These are phyloP conservation scores for Puntigrus tetrazona DNA, from an alignment of 2,113 vertebrate genomes.

Conservation along the genomic window DNA sequence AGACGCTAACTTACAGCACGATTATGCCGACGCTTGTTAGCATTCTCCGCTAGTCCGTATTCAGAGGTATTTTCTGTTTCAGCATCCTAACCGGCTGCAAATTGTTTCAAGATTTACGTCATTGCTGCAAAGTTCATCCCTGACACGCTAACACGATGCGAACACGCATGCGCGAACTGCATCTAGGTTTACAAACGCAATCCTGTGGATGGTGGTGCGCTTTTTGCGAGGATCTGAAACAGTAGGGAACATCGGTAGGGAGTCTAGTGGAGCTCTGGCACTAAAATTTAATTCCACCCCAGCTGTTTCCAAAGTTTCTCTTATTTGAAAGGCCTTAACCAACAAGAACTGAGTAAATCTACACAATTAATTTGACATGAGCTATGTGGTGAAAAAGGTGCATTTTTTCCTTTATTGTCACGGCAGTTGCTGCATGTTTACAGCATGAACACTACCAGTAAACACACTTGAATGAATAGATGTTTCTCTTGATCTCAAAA, in stretches of 20 bases:
- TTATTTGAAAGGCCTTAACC: slow-evolving; percentile 37
- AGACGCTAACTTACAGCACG: background rate
- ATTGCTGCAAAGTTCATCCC: background rate
- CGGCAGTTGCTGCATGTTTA: background rate
- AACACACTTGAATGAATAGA: background rate
- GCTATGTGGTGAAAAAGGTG: slow-evolving; percentile 14
- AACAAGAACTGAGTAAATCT: slow-evolving; percentile 32
- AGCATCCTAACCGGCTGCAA: background rate
- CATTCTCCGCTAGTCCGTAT: background rate
- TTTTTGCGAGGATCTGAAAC: slow-evolving; percentile 28
- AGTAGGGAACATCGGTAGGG: slow-evolving; percentile 41
- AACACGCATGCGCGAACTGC: background rate
- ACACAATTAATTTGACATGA: slow-evolving; percentile 28
- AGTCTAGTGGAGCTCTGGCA: slow-evolving; percentile 26
- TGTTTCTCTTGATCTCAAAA: slow-evolving; percentile 3
- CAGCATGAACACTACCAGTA: background rate
- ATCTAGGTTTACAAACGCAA: slow-evolving; percentile 1
- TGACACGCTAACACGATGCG: background rate
- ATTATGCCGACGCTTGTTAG: background rate
- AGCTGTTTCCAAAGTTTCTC: slow-evolving; percentile 33
- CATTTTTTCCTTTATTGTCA: background rate
- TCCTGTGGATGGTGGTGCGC: background rate
- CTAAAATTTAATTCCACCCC: slow-evolving; percentile 38
- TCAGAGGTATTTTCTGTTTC: slow-evolving; percentile 1
- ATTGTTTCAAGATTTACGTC: background rate